Evolutionary conservation across 2,888 invertebrate species (phyloP).

Genomic region (Yponomeuta malinellus): DNA sequence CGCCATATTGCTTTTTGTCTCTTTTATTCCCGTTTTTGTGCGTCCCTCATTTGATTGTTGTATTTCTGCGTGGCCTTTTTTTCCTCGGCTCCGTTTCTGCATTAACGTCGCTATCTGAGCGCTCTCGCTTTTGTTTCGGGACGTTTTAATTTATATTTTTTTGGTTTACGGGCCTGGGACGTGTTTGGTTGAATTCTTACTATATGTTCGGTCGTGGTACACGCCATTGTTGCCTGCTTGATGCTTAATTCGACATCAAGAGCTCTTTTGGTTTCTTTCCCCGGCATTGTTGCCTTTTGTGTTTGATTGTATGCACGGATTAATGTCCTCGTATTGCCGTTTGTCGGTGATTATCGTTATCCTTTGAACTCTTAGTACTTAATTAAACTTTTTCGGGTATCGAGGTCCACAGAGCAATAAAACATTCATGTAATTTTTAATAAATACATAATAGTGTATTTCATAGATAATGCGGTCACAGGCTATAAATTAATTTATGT

Average conservation of each 20-base stretch:
- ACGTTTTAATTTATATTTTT: conserved; percentile 71
- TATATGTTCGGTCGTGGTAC: conserved; percentile 9
- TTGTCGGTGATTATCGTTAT: background rate
- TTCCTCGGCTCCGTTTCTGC: conserved; percentile 49
- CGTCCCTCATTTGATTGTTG: conserved; percentile 74
- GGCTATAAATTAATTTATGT: conserved; percentile 73
- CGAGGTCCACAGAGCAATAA: background rate
- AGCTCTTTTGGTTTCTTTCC: background rate
- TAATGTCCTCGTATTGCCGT: background rate
- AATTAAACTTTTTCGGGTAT: background rate
- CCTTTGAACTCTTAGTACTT: background rate
- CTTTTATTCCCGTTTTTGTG: conserved; percentile 70
- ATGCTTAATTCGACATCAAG: conserved; percentile 15
- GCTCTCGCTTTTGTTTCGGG: conserved; percentile 45
- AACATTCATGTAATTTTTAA: background rate
- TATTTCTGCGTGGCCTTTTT: conserved; percentile 53
- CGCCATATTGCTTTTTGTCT: conserved; percentile 72
- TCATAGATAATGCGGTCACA: conserved; percentile 71
- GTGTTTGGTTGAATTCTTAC: conserved; percentile 20
- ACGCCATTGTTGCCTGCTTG: conserved; percentile 12
- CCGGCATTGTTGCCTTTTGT: background rate
- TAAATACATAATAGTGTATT: conserved; percentile 71
- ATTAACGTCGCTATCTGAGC: conserved; percentile 54
- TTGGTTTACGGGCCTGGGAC: conserved; percentile 28
- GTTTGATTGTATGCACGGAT: conserved; percentile 1